Base-by-base conservation (phyloP, 1,140 invertebrate genomes). In the Chelonus insularis region DNA sequence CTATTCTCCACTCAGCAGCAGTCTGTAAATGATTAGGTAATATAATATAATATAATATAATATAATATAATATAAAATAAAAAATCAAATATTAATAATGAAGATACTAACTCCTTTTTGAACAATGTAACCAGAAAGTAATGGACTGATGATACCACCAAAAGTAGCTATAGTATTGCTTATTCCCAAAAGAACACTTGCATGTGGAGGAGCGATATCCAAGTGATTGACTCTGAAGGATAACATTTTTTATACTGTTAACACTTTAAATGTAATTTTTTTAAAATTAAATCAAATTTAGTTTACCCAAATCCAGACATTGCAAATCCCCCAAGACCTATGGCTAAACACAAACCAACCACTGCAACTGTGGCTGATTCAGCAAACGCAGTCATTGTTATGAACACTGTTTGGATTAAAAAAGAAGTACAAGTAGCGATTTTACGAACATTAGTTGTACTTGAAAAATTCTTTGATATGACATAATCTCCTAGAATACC, bases 141-240 rank as follows among this genome's bases (percentile, higher is more conserved):
- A 82, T 0, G 93, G 94, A 76, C 90, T 93, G 4, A 95, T 76
- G 63, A 96, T 94, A 20, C 94, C 94, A 36, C 93, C 92, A 62
- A 96, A 75, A 0, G 93, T 95, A 0, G 91, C 93, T 67, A 96
- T 83, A 0, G 92, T 95, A 76, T 95, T 95, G 1, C 91, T 91
- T 21, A 96, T 84, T 1, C 93, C 94, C 91, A 95, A 94, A 23
- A 95, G 72, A 4, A 92, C 86, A 69, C 89, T 89, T 1, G 90
- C 90, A 75, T 90, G 89, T 69, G 89, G 89, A 14, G 92, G 92
- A 7, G 93, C 93, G 64, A 95, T 88, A 74, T 95, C 93, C 71
- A 95, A 76, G 72, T 93, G 91, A 79, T 95, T 94, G 2, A 94
- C 91, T 74, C 90, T 91, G n/a, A n/a, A n/a, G n/a, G n/a, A n/a